Evolutionary conservation across 1,140 invertebrate genomes (phyloP).

Genomic region (Pissodes strobi): DNA sequence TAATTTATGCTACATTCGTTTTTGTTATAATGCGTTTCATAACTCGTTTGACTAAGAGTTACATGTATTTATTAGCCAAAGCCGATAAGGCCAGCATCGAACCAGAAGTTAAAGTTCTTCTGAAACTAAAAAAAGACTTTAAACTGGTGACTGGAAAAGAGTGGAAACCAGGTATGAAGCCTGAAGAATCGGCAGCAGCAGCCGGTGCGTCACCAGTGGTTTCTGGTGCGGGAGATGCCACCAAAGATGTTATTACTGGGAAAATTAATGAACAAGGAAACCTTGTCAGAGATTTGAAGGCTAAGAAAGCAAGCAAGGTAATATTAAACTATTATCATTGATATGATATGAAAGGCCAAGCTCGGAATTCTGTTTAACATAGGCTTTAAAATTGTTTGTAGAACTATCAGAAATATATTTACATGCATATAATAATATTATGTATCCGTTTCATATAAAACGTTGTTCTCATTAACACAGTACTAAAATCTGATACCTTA

Average conservation of each 20-base stretch:
- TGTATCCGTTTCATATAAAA: no score
- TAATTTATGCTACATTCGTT: no score
- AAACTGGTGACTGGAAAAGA: constrained; percentile 67
- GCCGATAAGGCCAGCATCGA: constrained; percentile 66
- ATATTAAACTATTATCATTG: no score
- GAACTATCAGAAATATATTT: no score
- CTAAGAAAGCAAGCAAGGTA: constrained; percentile 65
- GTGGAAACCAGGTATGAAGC: constrained; percentile 69
- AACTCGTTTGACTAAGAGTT: no score
- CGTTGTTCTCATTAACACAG: no score
- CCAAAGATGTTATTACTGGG: constrained; percentile 36
- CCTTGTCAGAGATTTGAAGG: constrained; percentile 71
- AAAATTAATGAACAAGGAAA: constrained; percentile 70
- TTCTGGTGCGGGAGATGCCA: constrained; percentile 42
- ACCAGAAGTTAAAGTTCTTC: constrained; percentile 66
- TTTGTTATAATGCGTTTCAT: no score
- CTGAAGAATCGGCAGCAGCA: constrained; percentile 49
- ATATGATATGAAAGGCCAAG: no score
- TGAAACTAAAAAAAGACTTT: constrained; percentile 73
- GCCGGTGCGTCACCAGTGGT: neutral
- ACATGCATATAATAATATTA: no score
- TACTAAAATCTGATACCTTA: no score
- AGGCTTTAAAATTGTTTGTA: no score
- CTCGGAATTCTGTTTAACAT: no score
- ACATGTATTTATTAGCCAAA: constrained; percentile 63